Conservation (phyloP, 2,113 vertebrate species). For the Mesembrinibis cayennensis region DNA sequence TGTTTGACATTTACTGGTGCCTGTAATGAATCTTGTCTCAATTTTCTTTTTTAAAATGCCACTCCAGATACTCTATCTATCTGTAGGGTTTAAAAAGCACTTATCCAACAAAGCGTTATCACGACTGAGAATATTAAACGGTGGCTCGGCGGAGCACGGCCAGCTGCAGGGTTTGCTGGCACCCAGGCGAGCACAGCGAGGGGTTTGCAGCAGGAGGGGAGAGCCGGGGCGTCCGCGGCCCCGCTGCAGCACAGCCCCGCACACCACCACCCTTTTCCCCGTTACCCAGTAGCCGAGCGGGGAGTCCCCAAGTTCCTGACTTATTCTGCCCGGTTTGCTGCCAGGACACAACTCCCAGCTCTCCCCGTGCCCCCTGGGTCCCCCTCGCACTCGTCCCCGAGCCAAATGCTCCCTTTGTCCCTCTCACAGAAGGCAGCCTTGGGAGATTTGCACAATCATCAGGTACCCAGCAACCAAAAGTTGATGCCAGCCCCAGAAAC, state of each 20-base stretch:
- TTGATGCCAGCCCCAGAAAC: not conserved
- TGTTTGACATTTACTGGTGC: conserved; percentile 74
- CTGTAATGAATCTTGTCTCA: conserved; percentile 61
- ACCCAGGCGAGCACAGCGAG: accelerated
- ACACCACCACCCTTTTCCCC: not conserved
- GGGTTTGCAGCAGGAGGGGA: not conserved
- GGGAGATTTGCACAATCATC: not conserved
- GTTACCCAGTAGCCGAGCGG: not conserved
- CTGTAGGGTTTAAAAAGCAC: conserved; percentile 62
- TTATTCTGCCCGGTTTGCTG: not conserved
- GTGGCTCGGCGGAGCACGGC: not conserved
- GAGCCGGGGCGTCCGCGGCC: not conserved
- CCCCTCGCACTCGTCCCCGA: accelerated
- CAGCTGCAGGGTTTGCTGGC: not conserved
- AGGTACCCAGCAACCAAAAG: not conserved
- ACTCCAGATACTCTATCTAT: conserved; percentile 63
- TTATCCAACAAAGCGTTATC: conserved; percentile 56
- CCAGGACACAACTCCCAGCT: not conserved
- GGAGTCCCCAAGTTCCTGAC: not conserved
- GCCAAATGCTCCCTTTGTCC: too few relatives aligned
- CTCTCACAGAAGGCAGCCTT: not conserved
- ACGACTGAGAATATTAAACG: not conserved
- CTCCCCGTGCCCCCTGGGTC: accelerated
- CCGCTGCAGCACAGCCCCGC: not conserved
- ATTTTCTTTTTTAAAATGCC: conserved; percentile 69